Evolutionary conservation across 2,113 vertebrate genomes (phyloP).

Genomic region (Collichthys lucidus): DNA sequence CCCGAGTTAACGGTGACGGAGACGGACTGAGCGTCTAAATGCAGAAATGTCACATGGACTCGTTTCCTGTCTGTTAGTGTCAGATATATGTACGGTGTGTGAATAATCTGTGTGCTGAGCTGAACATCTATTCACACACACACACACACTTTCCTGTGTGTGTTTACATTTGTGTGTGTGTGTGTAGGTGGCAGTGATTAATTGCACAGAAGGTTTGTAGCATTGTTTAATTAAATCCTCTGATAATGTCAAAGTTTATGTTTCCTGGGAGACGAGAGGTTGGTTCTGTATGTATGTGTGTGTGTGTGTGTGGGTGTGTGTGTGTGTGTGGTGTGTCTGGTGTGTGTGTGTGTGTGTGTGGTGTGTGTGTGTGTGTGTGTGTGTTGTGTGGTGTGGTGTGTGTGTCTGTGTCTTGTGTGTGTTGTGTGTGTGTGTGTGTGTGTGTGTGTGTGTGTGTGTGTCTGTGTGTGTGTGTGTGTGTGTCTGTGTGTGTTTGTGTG

Average conservation of each 20-base stretch:
- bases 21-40: slow-evolving; percentile 7
- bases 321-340: too few species aligned
- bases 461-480: slow-evolving; percentile 9
- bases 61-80: background rate
- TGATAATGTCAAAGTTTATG: slow-evolving; percentile 70
- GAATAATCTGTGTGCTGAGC: background rate
- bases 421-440: too few species aligned
- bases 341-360: too few species aligned
- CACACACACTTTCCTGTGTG: background rate
- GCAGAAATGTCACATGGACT: slow-evolving; percentile 10
- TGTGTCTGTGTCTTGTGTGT: too few species aligned
- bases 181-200: slow-evolving; percentile 69
- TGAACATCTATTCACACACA: slow-evolving; percentile 14
- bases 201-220: slow-evolving; percentile 56
- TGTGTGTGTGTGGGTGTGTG: slow-evolving; percentile 15
- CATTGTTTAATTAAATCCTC: slow-evolving; percentile 72
- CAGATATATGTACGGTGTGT: background rate
- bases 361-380: too few species aligned
- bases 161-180: slow-evolving; percentile 20
- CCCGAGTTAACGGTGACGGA: background rate
- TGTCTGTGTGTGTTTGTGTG: too few species aligned
- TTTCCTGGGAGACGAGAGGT: slow-evolving; percentile 62
- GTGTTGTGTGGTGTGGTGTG: too few species aligned
- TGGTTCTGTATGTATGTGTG: slow-evolving; percentile 13
- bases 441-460: slow-evolving; percentile 19